Percentiles rank a stretch among this genome's conserved stretches.
Conservation (phyloP, 2,888 invertebrate genomes). For the Oxycera nigricornis region DNA sequence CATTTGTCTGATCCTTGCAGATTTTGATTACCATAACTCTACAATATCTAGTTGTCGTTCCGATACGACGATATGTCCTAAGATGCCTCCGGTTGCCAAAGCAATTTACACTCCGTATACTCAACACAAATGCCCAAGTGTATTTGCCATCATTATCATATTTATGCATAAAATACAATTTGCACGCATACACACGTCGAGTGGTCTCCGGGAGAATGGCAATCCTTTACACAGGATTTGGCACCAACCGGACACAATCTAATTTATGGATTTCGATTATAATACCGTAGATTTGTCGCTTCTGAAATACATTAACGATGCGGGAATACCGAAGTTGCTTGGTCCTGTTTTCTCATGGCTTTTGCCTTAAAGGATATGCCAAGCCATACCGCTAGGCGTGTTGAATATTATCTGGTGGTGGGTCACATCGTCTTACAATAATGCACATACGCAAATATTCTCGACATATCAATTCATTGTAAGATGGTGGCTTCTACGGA, state of each 20-base stretch:
- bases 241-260: constrained; percentile 40
- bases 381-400: too few relatives aligned
- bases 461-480: constrained; percentile 25
- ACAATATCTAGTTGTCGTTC: background rate
- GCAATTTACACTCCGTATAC: background rate
- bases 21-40: constrained; percentile 34
- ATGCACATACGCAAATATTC: constrained; percentile 35
- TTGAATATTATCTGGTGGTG: background rate
- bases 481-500: background rate
- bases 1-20: constrained; percentile 10
- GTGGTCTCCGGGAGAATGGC: constrained; percentile 13
- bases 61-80: background rate
- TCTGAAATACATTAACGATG: background rate
- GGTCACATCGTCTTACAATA: constrained; percentile 24
- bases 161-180: constrained; percentile 34
- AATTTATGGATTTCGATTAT: constrained; percentile 46
- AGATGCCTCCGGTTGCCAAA: constrained; percentile 21
- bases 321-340: constrained; percentile 1
- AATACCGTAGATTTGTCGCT: constrained; percentile 46
- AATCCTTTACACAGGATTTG: constrained; percentile 39
- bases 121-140: constrained; percentile 17
- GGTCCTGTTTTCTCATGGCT: background rate
- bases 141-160: constrained; percentile 30
- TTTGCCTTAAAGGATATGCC: background rate
- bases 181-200: constrained; percentile 21